These are phyloP conservation scores for Cossypha dichroa DNA, from an alignment of 2,797 vertebrate genomes.

Conservation along the genomic window DNA sequence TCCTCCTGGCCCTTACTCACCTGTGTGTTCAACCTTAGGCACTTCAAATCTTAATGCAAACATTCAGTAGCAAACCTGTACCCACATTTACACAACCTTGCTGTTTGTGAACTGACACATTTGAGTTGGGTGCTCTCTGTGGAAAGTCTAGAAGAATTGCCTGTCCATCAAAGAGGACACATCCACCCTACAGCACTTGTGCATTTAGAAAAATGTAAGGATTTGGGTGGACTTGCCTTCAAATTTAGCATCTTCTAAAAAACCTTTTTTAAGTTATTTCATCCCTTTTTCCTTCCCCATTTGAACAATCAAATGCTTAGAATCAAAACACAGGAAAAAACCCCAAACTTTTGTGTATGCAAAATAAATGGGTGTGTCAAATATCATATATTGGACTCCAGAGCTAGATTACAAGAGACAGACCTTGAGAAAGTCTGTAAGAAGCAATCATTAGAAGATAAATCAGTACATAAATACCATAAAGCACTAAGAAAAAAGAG, in stretches of 20 bases:
- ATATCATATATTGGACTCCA: not conserved
- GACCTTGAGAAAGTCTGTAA: not conserved
- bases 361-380: not conserved
- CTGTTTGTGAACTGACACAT: fast-evolving
- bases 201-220: not conserved
- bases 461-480: not conserved
- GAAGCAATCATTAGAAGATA: not conserved
- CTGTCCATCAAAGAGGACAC: not conserved
- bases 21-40: not conserved
- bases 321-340: not conserved
- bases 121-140: not conserved
- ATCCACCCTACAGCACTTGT: not conserved
- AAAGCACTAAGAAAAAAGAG: not conserved
- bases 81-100: not conserved
- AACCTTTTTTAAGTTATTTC: not conserved
- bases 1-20: not conserved
- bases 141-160: not conserved
- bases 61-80: not conserved
- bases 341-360: fast-evolving
- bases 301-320: not conserved
- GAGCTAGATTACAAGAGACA: not conserved
- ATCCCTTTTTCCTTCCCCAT: not conserved
- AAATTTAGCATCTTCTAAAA: not conserved
- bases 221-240: not conserved
- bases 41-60: not conserved